These are phyloP conservation scores for Alsophila aescularia DNA, from an alignment of 2,888 invertebrate genomes.

Conservation along the genomic window DNA sequence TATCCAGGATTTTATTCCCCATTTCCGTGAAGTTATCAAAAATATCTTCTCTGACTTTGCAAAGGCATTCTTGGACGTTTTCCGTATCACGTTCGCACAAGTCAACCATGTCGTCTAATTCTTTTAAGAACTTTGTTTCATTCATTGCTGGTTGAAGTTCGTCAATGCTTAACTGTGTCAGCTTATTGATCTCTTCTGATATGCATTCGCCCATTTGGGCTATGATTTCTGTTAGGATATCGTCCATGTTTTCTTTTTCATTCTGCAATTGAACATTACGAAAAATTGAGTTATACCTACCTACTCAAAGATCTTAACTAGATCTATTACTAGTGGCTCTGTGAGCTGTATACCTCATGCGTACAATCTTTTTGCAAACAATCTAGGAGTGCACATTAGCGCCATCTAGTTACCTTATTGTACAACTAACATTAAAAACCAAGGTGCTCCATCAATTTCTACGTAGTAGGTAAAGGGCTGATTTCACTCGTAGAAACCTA, in stretches of 20 bases:
- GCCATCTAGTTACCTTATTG: too few species aligned
- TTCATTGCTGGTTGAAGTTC: constrained; percentile 31
- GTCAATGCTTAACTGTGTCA: constrained; percentile 34
- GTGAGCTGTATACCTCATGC: too few species aligned
- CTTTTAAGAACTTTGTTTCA: constrained; percentile 43
- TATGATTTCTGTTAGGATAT: constrained; percentile 44
- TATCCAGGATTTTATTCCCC: constrained; percentile 46
- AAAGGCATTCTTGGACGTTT: constrained; percentile 48
- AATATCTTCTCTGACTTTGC: constrained; percentile 43
- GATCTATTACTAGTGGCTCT: too few species aligned
- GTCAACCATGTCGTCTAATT: constrained; percentile 46
- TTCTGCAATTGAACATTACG: constrained; percentile 42
- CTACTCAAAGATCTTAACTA: too few species aligned
- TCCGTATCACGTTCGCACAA: constrained; percentile 40
- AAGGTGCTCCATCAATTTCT: too few species aligned
- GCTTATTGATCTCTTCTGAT: constrained; percentile 39
- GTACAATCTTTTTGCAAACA: too few species aligned
- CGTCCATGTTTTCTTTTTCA: constrained; percentile 44
- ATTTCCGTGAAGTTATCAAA: constrained; percentile 44
- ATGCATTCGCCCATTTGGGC: constrained; percentile 47
- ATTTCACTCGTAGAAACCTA: too few species aligned
- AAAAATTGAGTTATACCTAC: background rate
- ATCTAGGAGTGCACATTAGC: too few species aligned
- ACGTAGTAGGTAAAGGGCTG: too few species aligned
- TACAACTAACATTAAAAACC: too few species aligned